Evolutionary conservation across 2,797 vertebrate genomes (phyloP).

Genomic region (Muscicapa striata): DNA sequence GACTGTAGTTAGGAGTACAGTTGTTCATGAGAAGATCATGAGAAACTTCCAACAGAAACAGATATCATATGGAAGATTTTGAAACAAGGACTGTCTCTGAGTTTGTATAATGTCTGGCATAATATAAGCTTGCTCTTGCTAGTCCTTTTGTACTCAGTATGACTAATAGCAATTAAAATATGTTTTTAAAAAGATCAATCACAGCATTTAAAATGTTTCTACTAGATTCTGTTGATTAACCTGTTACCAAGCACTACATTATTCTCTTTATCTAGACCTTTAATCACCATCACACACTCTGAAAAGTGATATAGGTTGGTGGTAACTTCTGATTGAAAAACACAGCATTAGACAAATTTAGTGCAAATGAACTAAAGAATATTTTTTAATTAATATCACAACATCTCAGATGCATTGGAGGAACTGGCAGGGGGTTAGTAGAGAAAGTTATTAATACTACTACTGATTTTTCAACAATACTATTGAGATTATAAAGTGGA

Average conservation of each 20-base stretch:
- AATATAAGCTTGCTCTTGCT: not conserved
- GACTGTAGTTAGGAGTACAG: not conserved
- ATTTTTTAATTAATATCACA: not conserved
- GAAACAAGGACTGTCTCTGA: not conserved
- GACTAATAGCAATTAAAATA: fast-evolving
- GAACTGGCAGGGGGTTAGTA: not conserved
- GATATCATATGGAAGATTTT: not conserved
- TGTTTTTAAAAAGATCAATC: not conserved
- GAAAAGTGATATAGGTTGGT: not conserved
- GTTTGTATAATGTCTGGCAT: not conserved
- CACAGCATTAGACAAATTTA: not conserved
- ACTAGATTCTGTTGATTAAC: not conserved
- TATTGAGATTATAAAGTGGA: not conserved
- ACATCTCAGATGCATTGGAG: not conserved
- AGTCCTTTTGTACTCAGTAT: not conserved
- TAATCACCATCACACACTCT: not conserved
- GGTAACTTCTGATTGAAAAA: not conserved
- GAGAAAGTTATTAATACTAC: not conserved
- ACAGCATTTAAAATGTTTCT: not conserved
- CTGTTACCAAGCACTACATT: not conserved
- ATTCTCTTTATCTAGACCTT: not conserved
- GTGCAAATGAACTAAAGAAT: not conserved
- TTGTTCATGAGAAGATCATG: not conserved
- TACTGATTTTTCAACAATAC: not conserved
- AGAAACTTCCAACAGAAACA: not conserved